phyloP scores from a whole-genome alignment of 2,113 vertebrate genomes.

The Sinocyclocheilus grahami region DNA sequence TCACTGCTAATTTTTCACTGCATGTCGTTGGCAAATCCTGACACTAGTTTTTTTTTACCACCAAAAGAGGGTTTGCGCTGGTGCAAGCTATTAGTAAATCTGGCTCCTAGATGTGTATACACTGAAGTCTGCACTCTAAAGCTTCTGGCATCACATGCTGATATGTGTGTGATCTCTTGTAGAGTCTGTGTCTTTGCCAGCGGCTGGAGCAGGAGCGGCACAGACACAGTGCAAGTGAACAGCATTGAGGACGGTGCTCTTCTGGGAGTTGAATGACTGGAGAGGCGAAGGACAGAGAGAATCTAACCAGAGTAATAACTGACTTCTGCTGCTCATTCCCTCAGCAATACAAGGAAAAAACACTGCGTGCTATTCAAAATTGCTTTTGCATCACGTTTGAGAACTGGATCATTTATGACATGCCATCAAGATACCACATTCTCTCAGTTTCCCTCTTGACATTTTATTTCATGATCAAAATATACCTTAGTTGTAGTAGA shows the following conservation, averaged over 20 bases:
- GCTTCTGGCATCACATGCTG: not conserved
- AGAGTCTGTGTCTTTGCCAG: constrained; percentile 10
- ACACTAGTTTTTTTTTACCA: not conserved
- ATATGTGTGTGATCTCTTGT: not conserved
- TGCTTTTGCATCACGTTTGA: not conserved
- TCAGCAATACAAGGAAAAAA: not conserved
- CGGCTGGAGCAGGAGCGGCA: not conserved
- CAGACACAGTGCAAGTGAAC: constrained; percentile 4
- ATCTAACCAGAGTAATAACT: not conserved
- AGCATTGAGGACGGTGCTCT: not conserved
- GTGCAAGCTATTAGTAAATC: not conserved
- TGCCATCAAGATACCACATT: not conserved
- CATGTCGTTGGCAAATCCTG: no score
- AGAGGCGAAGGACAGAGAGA: not conserved
- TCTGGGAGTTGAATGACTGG: not conserved
- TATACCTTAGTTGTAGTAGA: not conserved
- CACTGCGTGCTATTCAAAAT: not conserved
- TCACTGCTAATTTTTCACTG: no score
- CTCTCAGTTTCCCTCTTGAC: no score
- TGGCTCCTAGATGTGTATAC: not conserved
- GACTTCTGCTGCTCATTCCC: not conserved
- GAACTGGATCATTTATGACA: not conserved
- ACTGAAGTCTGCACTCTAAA: not conserved
- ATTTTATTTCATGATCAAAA: no score
- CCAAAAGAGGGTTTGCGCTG: not conserved